These are phyloP conservation scores for Scatophagus argus DNA, from an alignment of 2,113 vertebrate species.

Conservation along the genomic window DNA sequence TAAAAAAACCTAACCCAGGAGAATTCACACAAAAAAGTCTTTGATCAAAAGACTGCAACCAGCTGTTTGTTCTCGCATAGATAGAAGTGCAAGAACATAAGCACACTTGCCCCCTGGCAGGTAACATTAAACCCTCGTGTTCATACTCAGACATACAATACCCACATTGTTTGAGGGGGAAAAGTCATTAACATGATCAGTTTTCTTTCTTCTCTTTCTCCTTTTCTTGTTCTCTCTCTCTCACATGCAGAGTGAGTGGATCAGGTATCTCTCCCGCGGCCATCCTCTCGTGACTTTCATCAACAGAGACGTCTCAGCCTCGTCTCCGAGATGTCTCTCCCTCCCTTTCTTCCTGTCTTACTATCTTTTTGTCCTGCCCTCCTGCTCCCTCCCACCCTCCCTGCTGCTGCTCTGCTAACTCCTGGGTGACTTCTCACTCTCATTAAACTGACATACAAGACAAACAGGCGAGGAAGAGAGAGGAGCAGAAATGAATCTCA, in stretches of 20 bases:
- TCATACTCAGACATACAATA: constrained; percentile 21
- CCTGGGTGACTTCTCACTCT: constrained; percentile 34
- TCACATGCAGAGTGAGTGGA: constrained; percentile 38
- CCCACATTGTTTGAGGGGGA: constrained; percentile 13
- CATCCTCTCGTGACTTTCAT: constrained; percentile 54
- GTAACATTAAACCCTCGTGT: constrained; percentile 33
- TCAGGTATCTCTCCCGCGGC: constrained; percentile 55
- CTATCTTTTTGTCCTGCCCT: constrained; percentile 23
- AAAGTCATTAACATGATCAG: constrained; percentile 25
- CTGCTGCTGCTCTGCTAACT: constrained; percentile 17
- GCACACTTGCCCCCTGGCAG: constrained; percentile 16
- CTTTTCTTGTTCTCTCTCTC: constrained; percentile 7
- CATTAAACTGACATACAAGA: constrained; percentile 63
- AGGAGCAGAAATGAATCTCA: constrained; percentile 24
- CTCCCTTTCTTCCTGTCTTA: background rate
- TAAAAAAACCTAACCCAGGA: background rate
- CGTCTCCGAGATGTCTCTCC: constrained; percentile 5
- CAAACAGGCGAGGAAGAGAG: background rate
- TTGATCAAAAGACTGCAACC: background rate
- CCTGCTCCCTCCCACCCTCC: background rate
- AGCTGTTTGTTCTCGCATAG: background rate
- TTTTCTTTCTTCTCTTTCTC: constrained; percentile 12
- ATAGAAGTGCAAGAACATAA: background rate
- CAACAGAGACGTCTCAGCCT: constrained; percentile 42
- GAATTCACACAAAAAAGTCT: background rate